Evolutionary conservation across 2,888 invertebrate genomes (phyloP).

Genomic region (Chymomyza amoena): DNA sequence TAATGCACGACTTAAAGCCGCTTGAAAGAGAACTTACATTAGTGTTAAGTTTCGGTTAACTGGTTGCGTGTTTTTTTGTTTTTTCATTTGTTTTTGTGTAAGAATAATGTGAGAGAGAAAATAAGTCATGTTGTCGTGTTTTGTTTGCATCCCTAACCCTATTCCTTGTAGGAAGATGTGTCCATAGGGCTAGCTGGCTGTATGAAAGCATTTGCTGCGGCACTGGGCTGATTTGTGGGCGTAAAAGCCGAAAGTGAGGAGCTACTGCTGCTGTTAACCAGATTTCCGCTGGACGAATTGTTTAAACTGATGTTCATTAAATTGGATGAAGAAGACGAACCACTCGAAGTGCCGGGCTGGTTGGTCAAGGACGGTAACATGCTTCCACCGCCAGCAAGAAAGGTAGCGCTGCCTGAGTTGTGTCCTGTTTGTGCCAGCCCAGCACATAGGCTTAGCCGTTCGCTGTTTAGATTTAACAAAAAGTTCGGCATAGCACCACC

Average conservation of each 20-base stretch:
- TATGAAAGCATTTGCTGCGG: slow-evolving; percentile 74
- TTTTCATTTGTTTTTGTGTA: slow-evolving; percentile 22
- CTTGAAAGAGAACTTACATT: slow-evolving; percentile 46
- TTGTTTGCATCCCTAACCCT: slow-evolving; percentile 51
- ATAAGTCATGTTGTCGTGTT: slow-evolving; percentile 31
- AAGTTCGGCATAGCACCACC: slow-evolving; percentile 50
- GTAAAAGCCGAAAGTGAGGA: slow-evolving; percentile 75
- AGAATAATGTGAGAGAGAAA: slow-evolving; percentile 10
- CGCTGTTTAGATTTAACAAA: slow-evolving; percentile 68
- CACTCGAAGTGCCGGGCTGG: slow-evolving; percentile 47
- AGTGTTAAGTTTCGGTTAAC: slow-evolving; percentile 37
- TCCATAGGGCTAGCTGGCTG: slow-evolving; percentile 88
- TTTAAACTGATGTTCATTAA: slow-evolving; percentile 74
- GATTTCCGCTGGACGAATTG: slow-evolving; percentile 76
- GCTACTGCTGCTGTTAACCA: slow-evolving; percentile 72
- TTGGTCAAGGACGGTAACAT: slow-evolving; percentile 49
- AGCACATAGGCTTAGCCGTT: slow-evolving; percentile 64
- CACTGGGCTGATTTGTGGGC: slow-evolving; percentile 73
- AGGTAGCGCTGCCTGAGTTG: slow-evolving; percentile 5
- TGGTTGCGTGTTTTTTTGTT: slow-evolving; percentile 33
- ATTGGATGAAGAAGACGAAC: slow-evolving; percentile 62
- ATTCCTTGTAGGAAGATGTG: slow-evolving; percentile 83
- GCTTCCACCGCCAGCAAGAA: slow-evolving; percentile 21
- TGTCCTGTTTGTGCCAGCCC: neutral
- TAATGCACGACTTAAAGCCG: slow-evolving; percentile 61